A percentile compares a stretch with the other conserved stretches of the same genome.
phyloP scores from a whole-genome alignment of 2,113 vertebrate species.

The Chloropsis hardwickii region DNA sequence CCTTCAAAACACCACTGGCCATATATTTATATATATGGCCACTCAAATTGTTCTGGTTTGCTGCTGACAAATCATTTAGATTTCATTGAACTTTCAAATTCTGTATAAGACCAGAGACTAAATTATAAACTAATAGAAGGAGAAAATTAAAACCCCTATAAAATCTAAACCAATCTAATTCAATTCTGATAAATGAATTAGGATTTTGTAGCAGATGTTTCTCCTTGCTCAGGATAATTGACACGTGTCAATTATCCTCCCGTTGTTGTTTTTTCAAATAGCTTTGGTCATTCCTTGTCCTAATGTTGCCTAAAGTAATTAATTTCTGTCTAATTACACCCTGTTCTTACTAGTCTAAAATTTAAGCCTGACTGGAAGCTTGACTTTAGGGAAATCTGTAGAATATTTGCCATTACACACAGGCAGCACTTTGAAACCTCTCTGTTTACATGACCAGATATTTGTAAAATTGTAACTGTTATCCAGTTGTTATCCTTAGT shows the following conservation, averaged over 20 bases:
- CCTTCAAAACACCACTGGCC: neutral
- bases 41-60: slow-evolving; percentile 13
- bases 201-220: neutral
- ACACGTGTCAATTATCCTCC: neutral
- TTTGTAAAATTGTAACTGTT: neutral
- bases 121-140: neutral
- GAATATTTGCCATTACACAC: neutral
- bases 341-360: neutral
- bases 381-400: neutral
- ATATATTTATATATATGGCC: neutral
- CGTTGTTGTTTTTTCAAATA: neutral
- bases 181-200: neutral
- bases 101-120: neutral
- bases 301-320: neutral
- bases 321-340: neutral
- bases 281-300: neutral
- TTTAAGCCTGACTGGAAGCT: neutral
- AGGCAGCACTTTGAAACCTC: neutral
- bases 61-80: neutral
- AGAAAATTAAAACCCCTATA: neutral
- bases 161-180: neutral
- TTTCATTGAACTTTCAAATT: neutral
- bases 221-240: neutral
- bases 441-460: neutral
- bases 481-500: neutral